Base-by-base conservation (phyloP, 2,797 vertebrate species). In the Acestrorhynchus altus region DNA sequence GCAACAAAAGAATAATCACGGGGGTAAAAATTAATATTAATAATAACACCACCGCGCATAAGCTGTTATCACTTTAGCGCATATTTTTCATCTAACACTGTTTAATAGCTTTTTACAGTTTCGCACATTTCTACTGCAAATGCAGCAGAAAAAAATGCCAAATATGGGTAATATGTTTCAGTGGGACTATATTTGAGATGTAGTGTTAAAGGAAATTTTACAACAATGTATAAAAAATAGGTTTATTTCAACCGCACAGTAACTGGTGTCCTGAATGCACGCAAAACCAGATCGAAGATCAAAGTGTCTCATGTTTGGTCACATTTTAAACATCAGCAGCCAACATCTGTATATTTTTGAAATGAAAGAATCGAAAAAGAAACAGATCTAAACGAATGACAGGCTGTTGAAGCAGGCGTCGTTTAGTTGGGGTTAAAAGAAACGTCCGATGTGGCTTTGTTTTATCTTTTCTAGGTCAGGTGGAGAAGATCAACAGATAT, bases 1-100 rank as follows among this genome's bases (percentile, higher is more conserved):
- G 66, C 39, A 80, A 80, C 59, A 74, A 70, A 80, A 80, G 70
- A 68, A 57, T 47, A 26, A 54, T 71, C 40, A 49, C 47, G 57
- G 15, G 26, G 40, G 22, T 59, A 54, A 75, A 49, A 61, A 71
- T 75, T 70, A 70, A 75, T 80, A 71, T 57, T 57, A 70, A 69
- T 63, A 75, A 71, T 74, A 68, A 65, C 47, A 44, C 59, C 16
- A 59, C 7, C n/a, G 20, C 46, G 22, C 40, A 73, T 60, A 42
- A 31, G 44, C 22, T 47, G 47, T 22, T 49, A 26, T 71, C 15
- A 66, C 42, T 65, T 65, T 20, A 63, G 49, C 20, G 2, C 9
- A 8, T 20, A 31, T 39, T 42, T 71, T 59, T 65, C 9, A 72
- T 57, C 49, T 54, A 22, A 8, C 16, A 15, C 49, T 22, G 44